Percentiles rank a stretch among this genome's conserved stretches.
phyloP scores from a whole-genome alignment of 2,113 vertebrate genomes.

The Hippolais icterina region DNA sequence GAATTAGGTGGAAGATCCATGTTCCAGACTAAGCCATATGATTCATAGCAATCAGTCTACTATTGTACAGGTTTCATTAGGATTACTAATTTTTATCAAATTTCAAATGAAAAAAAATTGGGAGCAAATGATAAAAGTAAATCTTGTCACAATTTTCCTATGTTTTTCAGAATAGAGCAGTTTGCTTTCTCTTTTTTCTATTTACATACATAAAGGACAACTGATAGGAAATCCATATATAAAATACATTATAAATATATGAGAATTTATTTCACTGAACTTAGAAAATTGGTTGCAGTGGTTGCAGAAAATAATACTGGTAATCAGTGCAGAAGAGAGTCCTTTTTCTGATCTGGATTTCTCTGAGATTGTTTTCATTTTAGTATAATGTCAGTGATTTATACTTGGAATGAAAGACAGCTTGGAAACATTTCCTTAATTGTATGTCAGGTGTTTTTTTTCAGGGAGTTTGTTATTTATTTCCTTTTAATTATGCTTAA shows the following conservation, averaged over 20 bases:
- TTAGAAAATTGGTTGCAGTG: background rate
- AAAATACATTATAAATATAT: background rate
- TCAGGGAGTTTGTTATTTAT: background rate
- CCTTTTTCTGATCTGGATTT: background rate
- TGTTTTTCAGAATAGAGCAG: background rate
- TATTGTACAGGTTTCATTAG: background rate
- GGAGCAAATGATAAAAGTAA: background rate
- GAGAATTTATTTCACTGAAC: background rate
- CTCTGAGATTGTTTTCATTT: background rate
- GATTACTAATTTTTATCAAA: background rate
- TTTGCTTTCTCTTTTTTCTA: background rate
- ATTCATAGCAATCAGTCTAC: background rate
- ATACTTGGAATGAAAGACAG: background rate
- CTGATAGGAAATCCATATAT: background rate
- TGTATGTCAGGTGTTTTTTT: conserved; percentile 2
- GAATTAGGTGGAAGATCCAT: background rate
- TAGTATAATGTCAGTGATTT: background rate
- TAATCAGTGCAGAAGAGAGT: background rate
- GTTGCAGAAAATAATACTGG: background rate
- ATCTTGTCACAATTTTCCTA: background rate
- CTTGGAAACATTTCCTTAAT: background rate
- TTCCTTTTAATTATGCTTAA: conserved; percentile 20
- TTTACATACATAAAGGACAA: rapidly evolving
- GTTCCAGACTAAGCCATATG: background rate
- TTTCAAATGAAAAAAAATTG: background rate